phyloP scores from a whole-genome alignment of 1,140 invertebrate genomes.

The Lanistes nyassanus region DNA sequence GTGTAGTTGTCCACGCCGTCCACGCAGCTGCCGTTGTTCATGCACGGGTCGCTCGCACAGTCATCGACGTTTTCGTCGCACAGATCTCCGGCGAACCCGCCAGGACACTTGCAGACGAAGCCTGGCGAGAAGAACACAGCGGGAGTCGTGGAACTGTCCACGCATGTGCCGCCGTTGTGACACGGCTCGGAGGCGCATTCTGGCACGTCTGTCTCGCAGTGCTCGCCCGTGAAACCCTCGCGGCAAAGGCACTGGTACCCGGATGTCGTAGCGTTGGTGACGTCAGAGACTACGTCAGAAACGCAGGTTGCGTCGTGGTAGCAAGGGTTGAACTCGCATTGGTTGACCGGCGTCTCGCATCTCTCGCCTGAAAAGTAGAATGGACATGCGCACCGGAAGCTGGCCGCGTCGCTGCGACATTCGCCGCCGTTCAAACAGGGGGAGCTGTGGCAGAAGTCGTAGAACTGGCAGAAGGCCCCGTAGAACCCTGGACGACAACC shows the following conservation, averaged over 20 bases:
- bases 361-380: conserved; percentile 36
- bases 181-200: conserved; percentile 52
- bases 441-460: conserved; percentile 30
- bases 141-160: conserved; percentile 22
- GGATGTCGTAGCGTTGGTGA: conserved; percentile 2
- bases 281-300: conserved; percentile 5
- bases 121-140: conserved; percentile 20
- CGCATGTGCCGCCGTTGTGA: conserved; percentile 44
- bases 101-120: conserved; percentile 38
- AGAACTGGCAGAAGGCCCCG: conserved; percentile 42
- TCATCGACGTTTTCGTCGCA: conserved; percentile 73
- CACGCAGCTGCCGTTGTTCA: conserved; percentile 78
- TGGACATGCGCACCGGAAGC: conserved; percentile 39
- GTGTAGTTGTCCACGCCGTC: conserved; percentile 70
- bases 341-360: conserved; percentile 43
- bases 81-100: conserved; percentile 52
- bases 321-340: conserved; percentile 43
- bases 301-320: conserved; percentile 35
- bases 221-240: conserved; percentile 28
- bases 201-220: conserved; percentile 56
- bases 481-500: conserved; percentile 33
- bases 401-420: conserved; percentile 38
- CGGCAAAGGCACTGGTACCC: conserved; percentile 40
- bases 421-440: conserved; percentile 42
- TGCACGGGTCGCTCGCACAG: conserved; percentile 41